Evolutionary conservation across 2,888 invertebrate species (phyloP).

Genomic region (Heliothis peltigera): DNA sequence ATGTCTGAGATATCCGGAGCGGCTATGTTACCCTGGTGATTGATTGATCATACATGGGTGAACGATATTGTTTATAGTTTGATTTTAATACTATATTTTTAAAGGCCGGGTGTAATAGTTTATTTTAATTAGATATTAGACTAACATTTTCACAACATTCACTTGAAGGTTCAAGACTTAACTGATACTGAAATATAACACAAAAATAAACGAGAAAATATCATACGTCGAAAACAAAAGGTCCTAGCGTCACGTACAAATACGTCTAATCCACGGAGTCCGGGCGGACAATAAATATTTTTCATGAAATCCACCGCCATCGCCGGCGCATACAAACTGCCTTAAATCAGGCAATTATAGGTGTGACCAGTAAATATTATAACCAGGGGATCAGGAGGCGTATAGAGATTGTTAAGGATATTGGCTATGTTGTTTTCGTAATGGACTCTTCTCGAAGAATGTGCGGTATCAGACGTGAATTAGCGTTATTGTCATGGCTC

Average conservation of each 20-base stretch:
- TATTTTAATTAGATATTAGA: background rate
- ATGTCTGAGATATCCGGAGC: constrained; percentile 67
- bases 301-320: constrained; percentile 84
- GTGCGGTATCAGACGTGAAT: constrained; percentile 59
- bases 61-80: constrained; percentile 17
- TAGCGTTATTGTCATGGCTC: constrained; percentile 53
- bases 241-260: constrained; percentile 82
- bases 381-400: constrained; percentile 81
- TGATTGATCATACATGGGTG: constrained; percentile 60
- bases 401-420: constrained; percentile 66
- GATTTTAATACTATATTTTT: background rate
- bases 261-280: constrained; percentile 85
- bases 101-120: too few relatives aligned
- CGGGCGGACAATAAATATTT: constrained; percentile 87
- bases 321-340: constrained; percentile 87
- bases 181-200: constrained; percentile 13
- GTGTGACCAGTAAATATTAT: constrained; percentile 86
- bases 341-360: constrained; percentile 89
- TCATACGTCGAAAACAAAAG: constrained; percentile 64
- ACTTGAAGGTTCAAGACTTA: background rate
- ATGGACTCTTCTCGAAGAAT: constrained; percentile 62
- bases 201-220: constrained; percentile 48
- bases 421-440: constrained; percentile 65
- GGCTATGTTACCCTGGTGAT: constrained; percentile 65
- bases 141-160: background rate